Conservation (phyloP, 2,888 invertebrate species). For the Unio delphinus region DNA sequence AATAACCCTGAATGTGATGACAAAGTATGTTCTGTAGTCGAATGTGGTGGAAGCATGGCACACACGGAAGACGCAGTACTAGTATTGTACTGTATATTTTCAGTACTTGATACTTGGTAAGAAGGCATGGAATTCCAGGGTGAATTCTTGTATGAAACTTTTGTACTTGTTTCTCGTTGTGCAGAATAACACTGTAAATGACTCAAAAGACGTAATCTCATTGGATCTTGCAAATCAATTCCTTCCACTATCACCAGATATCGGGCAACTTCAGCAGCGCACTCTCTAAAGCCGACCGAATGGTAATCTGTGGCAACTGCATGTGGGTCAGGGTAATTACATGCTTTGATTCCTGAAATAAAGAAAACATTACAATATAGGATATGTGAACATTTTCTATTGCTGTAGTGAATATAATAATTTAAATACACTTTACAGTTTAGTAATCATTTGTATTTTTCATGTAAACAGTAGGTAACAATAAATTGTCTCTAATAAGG, state of each 20-base stretch:
- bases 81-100: slow-evolving; percentile 27
- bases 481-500: too few relatives aligned
- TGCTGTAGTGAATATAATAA: too few relatives aligned
- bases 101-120: slow-evolving; percentile 22
- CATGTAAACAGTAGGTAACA: too few relatives aligned
- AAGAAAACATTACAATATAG: too few relatives aligned
- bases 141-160: slow-evolving; percentile 55
- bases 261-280: slow-evolving; percentile 94
- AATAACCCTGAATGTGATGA: slow-evolving; percentile 42
- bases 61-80: slow-evolving; percentile 47
- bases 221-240: slow-evolving; percentile 94
- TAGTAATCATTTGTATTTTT: too few relatives aligned
- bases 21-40: slow-evolving; percentile 25
- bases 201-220: slow-evolving; percentile 89
- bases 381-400: too few relatives aligned
- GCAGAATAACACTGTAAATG: slow-evolving; percentile 94
- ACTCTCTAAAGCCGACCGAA: slow-evolving; percentile 95
- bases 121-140: slow-evolving; percentile 49
- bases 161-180: slow-evolving; percentile 64
- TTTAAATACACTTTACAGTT: too few relatives aligned
- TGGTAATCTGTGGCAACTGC: slow-evolving; percentile 92
- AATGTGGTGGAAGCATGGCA: slow-evolving; percentile 43
- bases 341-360: slow-evolving; percentile 78
- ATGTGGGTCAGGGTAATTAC: slow-evolving; percentile 66
- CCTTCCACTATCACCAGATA: slow-evolving; percentile 96